Evolutionary conservation across 1,140 invertebrate species (phyloP).

Genomic region (Drosophila baimaii): DNA sequence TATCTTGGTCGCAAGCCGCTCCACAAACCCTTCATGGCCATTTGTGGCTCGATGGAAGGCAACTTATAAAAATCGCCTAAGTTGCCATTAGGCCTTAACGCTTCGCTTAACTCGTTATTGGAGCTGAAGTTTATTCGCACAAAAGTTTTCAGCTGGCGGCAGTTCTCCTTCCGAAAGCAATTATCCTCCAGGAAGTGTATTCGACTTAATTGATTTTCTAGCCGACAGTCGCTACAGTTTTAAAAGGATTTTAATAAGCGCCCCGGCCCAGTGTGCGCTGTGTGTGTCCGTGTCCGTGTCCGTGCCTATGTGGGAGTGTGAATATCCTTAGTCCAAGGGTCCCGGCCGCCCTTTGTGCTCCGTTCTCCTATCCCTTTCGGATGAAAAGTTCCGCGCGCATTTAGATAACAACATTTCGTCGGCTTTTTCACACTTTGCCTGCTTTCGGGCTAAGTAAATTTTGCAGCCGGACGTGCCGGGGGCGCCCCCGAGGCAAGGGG

Average conservation of each 20-base stretch:
- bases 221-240: constrained; percentile 66
- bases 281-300: constrained; percentile 30
- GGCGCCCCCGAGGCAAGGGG: constrained; percentile 9
- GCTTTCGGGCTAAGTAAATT: constrained; percentile 51
- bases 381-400: constrained; percentile 73
- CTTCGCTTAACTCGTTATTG: constrained; percentile 79
- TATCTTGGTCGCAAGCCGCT: not conserved
- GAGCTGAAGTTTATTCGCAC: constrained; percentile 71
- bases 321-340: constrained; percentile 49
- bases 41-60: constrained; percentile 9
- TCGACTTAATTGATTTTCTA: constrained; percentile 80
- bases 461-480: constrained; percentile 55
- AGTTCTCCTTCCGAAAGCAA: constrained; percentile 74
- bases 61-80: constrained; percentile 51
- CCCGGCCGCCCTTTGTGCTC: constrained; percentile 38
- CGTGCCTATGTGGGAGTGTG: constrained; percentile 8
- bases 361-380: constrained; percentile 61
- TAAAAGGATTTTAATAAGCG: constrained; percentile 80
- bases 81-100: constrained; percentile 80
- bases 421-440: constrained; percentile 77
- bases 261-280: constrained; percentile 36
- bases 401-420: constrained; percentile 77
- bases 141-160: constrained; percentile 73
- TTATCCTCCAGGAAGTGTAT: constrained; percentile 80
- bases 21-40: constrained; percentile 1